phyloP scores from a whole-genome alignment of 2,113 vertebrate species.

The Dromas ardeola region DNA sequence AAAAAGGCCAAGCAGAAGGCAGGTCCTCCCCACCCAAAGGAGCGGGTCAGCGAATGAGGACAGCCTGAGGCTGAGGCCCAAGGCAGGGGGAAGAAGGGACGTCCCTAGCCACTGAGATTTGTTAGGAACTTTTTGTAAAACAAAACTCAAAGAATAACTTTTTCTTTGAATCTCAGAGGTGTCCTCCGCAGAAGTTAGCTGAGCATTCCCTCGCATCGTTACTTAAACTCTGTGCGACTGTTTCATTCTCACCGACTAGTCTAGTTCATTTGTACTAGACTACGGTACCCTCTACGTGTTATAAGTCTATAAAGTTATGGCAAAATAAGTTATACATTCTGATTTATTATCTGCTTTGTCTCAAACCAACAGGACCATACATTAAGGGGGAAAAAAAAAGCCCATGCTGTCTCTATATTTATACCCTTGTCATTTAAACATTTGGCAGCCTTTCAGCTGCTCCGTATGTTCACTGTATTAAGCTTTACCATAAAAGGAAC shows the following conservation, averaged over 20 bases:
- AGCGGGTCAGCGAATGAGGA: background rate
- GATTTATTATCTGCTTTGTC: slow-evolving; percentile 73
- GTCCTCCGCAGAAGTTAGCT: background rate
- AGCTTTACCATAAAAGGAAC: slow-evolving; percentile 80
- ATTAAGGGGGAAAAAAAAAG: slow-evolving; percentile 50
- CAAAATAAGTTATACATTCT: slow-evolving; percentile 45
- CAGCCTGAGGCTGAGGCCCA: background rate
- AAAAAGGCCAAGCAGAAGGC: background rate
- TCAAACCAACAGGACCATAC: slow-evolving; percentile 61
- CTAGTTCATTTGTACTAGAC: background rate
- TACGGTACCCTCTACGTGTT: background rate
- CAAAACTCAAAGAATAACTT: background rate
- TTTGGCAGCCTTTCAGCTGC: slow-evolving; percentile 77
- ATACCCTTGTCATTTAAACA: slow-evolving; percentile 81
- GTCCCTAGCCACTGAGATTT: background rate
- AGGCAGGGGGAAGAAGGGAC: background rate
- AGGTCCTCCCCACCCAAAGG: background rate
- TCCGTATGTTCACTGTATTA: slow-evolving; percentile 81
- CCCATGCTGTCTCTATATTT: slow-evolving; percentile 68
- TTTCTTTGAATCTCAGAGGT: background rate
- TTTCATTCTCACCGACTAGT: background rate
- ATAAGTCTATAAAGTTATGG: slow-evolving; percentile 54
- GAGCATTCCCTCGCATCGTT: background rate
- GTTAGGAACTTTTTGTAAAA: background rate
- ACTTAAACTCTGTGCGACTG: background rate